Evolutionary conservation across 2,113 vertebrate genomes (phyloP), one percentile per base, ranked within the genome.

Genomic region (Nibea albiflora): DNA sequence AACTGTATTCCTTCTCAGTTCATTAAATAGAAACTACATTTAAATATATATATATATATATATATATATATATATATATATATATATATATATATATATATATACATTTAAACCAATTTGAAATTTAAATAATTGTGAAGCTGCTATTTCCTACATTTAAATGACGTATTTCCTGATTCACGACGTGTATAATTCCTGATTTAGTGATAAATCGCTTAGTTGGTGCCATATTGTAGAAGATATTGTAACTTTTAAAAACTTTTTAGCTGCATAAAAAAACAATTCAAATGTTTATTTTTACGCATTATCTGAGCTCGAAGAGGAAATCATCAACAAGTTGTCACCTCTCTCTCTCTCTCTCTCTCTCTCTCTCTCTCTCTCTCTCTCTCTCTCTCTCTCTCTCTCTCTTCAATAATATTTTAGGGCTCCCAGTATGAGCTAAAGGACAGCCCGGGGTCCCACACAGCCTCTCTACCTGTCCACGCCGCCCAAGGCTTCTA

Each of bases 401-500:
- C 24, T 26, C 20, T 53, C 71, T 77, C 83, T 76, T 81, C 16
- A 5, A 63, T 5, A n/a, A 52, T 57, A 85, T 35, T 82, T 68
- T 93, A 99, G 98, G 97, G 98, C 74, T 97, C 98, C 11, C 98
- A 99, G 90, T 99, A 99, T 49, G 98, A 99, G 90, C 83, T 99
- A 88, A 99, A 99, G 94, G 98, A 99, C 85, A 97, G 96, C 85
- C 97, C 97, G 0, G 97, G 97, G 2, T 96, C 97, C 68, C 98
- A 99, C 85, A 95, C 97, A 0, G 95, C 96, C 67, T 96, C 97
- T 26, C 97, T 99, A 81, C 96, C 98, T 31, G 96, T 98, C 47
- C 98, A 99, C 91, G 94, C 97, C 3, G 95, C 98, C 0, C 97
- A 97, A 0, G 96, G 97, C 58, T 99, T 99, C 93, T 99, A 99